These are phyloP conservation scores for Peromyscus polionotus DNA, from an alignment of 2,113 vertebrate species.

Conservation along the genomic window DNA sequence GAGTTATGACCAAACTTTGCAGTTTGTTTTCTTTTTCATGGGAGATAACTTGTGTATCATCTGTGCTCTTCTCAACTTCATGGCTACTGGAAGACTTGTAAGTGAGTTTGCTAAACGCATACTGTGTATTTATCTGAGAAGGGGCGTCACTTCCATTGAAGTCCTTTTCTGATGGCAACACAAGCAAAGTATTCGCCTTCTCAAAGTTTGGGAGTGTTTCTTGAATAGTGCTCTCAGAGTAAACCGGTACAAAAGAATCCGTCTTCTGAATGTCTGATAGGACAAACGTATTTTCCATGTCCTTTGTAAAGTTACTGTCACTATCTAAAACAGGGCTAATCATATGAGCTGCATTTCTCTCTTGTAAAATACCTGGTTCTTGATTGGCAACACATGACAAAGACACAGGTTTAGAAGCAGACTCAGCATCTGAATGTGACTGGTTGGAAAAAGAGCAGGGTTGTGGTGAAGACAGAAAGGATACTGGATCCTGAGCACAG, in stretches of 20 bases:
- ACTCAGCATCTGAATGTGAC: constrained; percentile 75
- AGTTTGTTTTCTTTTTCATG: constrained; percentile 83
- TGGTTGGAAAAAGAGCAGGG: constrained; percentile 83
- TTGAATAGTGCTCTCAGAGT: constrained; percentile 79
- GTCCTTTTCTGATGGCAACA: constrained; percentile 79
- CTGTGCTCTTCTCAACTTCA: constrained; percentile 77
- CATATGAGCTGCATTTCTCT: constrained; percentile 81
- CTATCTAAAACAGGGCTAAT: constrained; percentile 74
- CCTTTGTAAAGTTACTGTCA: constrained; percentile 77
- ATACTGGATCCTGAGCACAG: constrained; percentile 80
- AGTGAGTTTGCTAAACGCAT: constrained; percentile 68
- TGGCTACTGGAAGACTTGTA: constrained; percentile 78
- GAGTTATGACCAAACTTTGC: constrained; percentile 79
- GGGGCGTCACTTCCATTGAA: constrained; percentile 72
- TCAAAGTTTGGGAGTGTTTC: constrained; percentile 82
- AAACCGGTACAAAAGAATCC: constrained; percentile 71
- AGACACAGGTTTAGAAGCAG: constrained; percentile 78
- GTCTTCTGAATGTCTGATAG: constrained; percentile 78
- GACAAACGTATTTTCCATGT: constrained; percentile 81
- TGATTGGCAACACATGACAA: constrained; percentile 82
- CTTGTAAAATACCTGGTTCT: constrained; percentile 80
- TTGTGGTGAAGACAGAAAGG: constrained; percentile 81
- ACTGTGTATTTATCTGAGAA: constrained; percentile 79
- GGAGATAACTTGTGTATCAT: constrained; percentile 82
- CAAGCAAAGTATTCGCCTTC: constrained; percentile 59